phyloP scores from a whole-genome alignment of 2,888 invertebrate species.

The Hydroisotoma schaefferi region DNA sequence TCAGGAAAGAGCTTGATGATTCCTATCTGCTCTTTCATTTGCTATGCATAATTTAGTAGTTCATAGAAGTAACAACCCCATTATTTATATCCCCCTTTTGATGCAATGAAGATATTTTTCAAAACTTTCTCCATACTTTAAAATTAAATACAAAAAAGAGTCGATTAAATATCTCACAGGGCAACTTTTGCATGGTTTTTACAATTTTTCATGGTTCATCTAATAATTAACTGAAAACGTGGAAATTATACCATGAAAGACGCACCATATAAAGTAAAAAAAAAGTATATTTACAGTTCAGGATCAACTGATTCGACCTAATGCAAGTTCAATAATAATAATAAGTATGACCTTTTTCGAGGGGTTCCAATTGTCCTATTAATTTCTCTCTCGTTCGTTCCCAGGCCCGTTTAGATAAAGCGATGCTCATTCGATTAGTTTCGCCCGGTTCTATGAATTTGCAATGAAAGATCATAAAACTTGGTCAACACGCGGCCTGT shows the following conservation, averaged over 20 bases:
- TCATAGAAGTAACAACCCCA: too few relatives aligned
- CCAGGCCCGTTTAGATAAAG: neutral
- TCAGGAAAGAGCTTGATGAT: constrained; percentile 2
- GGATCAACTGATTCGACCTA: too few relatives aligned
- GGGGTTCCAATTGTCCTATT: neutral
- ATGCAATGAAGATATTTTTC: neutral
- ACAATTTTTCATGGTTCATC: neutral
- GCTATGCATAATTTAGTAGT: neutral
- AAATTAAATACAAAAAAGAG: neutral
- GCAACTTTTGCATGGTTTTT: neutral
- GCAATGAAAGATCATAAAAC: constrained; percentile 47
- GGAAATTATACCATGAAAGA: neutral
- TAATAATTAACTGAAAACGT: neutral
- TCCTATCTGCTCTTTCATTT: neutral
- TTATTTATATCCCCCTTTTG: neutral
- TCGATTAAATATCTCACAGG: neutral
- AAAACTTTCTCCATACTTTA: neutral
- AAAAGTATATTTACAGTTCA: too few relatives aligned
- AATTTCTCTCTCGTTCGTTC: constrained; percentile 9
- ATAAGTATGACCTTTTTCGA: neutral
- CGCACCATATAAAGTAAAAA: too few relatives aligned
- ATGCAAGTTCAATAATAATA: neutral
- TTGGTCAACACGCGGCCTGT: constrained; percentile 47
- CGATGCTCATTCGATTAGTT: constrained; percentile 8
- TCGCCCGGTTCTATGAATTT: constrained; percentile 41